Evolutionary conservation across 2,797 vertebrate genomes (phyloP).

Genomic region (Austrolebias charrua): DNA sequence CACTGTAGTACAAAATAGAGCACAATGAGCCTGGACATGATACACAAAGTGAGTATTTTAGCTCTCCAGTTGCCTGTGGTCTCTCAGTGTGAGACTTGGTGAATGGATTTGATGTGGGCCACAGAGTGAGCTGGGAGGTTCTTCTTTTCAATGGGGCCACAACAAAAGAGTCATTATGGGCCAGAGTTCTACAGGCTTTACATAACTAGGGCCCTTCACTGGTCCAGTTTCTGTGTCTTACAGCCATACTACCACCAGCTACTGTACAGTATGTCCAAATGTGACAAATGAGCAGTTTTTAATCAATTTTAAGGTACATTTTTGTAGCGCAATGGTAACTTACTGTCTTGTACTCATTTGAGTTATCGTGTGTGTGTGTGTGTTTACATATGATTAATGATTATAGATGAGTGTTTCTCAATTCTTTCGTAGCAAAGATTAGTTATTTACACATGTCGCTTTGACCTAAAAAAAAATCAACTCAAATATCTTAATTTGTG

Average conservation of each 20-base stretch:
- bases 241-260: conserved; percentile 36
- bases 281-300: conserved; percentile 20
- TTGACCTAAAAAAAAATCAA: background rate
- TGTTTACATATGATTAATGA: conserved; percentile 16
- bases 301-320: conserved; percentile 4
- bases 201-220: conserved; percentile 71
- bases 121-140: conserved; percentile 72
- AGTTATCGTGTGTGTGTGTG: background rate
- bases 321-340: background rate
- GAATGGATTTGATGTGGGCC: conserved; percentile 77
- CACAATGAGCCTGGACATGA: conserved; percentile 34
- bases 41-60: conserved; percentile 35
- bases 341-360: conserved; percentile 5
- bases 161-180: conserved; percentile 79
- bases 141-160: conserved; percentile 69
- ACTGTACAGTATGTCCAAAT: conserved; percentile 31
- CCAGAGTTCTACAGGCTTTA: conserved; percentile 71
- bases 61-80: conserved; percentile 53
- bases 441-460: background rate
- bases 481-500: background rate
- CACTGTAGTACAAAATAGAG: conserved; percentile 31
- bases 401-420: conserved; percentile 8
- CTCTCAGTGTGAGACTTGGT: conserved; percentile 49
- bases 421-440: background rate
- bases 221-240: conserved; percentile 50